These are phyloP conservation scores for Sturnus vulgaris DNA, from an alignment of 2,113 vertebrate species.

Conservation along the genomic window DNA sequence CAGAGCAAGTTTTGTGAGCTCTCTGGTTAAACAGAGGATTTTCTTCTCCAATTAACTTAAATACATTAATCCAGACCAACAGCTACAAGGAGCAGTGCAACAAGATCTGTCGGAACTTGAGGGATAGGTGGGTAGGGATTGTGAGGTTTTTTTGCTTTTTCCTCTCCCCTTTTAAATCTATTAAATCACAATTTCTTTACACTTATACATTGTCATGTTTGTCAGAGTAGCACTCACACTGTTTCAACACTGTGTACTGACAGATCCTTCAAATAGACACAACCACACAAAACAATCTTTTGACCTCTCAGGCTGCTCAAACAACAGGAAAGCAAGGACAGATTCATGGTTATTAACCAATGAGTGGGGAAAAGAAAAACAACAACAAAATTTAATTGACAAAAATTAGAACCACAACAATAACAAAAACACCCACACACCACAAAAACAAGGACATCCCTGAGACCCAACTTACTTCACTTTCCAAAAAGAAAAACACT, in stretches of 20 bases:
- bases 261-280: not conserved
- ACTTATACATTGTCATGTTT: not conserved
- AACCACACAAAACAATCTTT: not conserved
- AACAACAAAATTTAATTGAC: not conserved
- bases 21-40: not conserved
- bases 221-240: not conserved
- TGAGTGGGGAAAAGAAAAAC: not conserved
- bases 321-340: not conserved
- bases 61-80: not conserved
- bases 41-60: not conserved
- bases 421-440: not conserved
- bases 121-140: no score
- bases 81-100: not conserved
- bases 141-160: not conserved
- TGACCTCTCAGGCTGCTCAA: not conserved
- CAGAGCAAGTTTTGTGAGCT: not conserved
- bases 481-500: constrained; percentile 99
- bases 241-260: not conserved
- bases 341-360: not conserved
- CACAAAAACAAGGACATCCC: not conserved
- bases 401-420: not conserved
- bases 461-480: constrained; percentile 81
- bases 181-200: not conserved
- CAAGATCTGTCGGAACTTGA: not conserved
- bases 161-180: not conserved